Evolutionary conservation across 2,113 vertebrate species (phyloP).

Genomic region (Macheiramphus alcinus): DNA sequence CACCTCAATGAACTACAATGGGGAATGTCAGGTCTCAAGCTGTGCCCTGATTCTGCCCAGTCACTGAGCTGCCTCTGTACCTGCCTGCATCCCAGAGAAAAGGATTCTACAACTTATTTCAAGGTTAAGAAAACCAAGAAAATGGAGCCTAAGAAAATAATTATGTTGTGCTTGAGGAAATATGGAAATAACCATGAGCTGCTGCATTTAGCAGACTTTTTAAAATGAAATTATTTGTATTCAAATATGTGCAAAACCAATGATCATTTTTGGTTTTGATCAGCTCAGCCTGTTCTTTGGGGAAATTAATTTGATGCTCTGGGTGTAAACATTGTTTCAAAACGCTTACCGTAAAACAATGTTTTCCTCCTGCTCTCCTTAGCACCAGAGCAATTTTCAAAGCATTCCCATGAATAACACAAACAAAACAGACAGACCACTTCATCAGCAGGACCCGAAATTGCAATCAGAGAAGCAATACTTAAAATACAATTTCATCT

Average conservation of each 20-base stretch:
- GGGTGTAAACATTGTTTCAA: constrained; percentile 27
- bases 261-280: constrained; percentile 39
- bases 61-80: background rate
- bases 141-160: background rate
- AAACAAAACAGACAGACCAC: constrained; percentile 7
- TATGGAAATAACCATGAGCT: background rate
- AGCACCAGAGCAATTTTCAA: constrained; percentile 49
- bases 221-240: constrained; percentile 47
- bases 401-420: background rate
- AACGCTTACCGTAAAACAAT: background rate
- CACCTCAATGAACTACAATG: background rate
- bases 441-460: constrained; percentile 8
- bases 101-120: background rate
- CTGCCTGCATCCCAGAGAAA: background rate
- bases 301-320: constrained; percentile 46
- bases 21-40: background rate
- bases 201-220: background rate
- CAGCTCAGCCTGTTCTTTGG: constrained; percentile 33
- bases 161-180: background rate
- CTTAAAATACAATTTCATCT: background rate
- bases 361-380: constrained; percentile 17
- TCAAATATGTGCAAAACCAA: constrained; percentile 29
- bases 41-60: background rate
- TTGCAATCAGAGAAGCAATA: constrained; percentile 14
- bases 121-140: background rate